Conservation (phyloP, 2,113 vertebrate genomes). For the Megaptera novaeangliae region DNA sequence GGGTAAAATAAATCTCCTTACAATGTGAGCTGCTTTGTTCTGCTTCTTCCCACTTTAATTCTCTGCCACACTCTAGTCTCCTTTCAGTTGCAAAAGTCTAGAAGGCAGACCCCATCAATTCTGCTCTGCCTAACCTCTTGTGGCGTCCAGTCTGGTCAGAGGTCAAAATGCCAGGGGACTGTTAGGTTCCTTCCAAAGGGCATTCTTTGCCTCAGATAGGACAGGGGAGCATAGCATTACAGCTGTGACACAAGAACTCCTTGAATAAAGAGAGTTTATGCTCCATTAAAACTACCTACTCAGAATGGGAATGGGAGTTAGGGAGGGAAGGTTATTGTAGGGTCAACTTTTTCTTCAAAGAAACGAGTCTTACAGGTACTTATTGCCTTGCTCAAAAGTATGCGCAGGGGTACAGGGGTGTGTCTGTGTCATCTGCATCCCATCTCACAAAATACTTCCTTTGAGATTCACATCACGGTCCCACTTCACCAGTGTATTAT, state of each 20-base stretch:
- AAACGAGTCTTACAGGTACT: background rate
- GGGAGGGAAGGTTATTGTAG: background rate
- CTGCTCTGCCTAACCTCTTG: background rate
- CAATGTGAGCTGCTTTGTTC: background rate
- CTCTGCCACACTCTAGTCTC: background rate
- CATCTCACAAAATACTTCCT: background rate
- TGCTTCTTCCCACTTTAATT: background rate
- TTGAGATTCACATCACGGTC: background rate
- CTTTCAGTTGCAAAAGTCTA: background rate
- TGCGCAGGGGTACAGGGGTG: too few relatives aligned
- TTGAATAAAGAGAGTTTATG: background rate
- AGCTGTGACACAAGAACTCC: background rate
- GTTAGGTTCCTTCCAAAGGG: background rate
- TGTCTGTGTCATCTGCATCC: background rate
- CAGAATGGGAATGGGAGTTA: background rate
- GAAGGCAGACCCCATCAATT: background rate
- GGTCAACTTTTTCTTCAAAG: background rate
- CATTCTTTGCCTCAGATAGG: background rate
- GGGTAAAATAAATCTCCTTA: background rate
- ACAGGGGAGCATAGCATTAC: background rate
- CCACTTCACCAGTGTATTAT: background rate
- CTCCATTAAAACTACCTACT: background rate
- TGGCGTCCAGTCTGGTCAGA: background rate
- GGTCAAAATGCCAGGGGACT: conserved; percentile 24
- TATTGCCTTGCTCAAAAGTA: background rate